These are phyloP conservation scores for Ia io DNA, from an alignment of 2,113 vertebrate species.

Conservation along the genomic window DNA sequence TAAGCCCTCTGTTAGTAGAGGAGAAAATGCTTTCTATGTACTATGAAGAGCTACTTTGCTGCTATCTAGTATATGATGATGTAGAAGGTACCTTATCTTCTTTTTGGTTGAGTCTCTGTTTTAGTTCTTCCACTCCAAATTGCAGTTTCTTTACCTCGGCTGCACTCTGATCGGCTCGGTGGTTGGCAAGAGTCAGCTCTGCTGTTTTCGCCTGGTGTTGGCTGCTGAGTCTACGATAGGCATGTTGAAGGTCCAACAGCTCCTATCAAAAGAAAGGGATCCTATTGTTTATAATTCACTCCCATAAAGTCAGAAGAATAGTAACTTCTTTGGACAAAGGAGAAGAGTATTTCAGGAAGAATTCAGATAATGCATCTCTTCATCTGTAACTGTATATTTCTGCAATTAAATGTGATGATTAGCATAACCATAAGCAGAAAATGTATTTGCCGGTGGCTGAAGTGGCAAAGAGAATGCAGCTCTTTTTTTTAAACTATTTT, in stretches of 20 bases:
- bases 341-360: not conserved
- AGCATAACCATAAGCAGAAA: not conserved
- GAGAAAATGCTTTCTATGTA: not conserved
- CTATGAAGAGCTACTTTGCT: not conserved
- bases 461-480: not conserved
- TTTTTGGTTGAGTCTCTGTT: not conserved
- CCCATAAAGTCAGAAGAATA: not conserved
- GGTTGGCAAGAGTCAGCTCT: constrained; percentile 6
- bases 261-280: constrained; percentile 48
- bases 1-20: not conserved
- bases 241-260: not conserved
- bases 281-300: not conserved
- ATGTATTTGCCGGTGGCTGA: not conserved
- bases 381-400: not conserved
- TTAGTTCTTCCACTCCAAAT: constrained; percentile 45
- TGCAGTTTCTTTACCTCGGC: constrained; percentile 51
- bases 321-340: not conserved
- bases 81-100: constrained; percentile 24
- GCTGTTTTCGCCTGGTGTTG: constrained; percentile 14
- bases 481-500: too few relatives aligned
- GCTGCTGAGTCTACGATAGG: constrained; percentile 25
- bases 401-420: not conserved
- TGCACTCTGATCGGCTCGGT: not conserved
- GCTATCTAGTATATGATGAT: not conserved
- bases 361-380: not conserved